These are phyloP conservation scores for Eulemur coronatus DNA, from an alignment of 2,797 vertebrate species.

Conservation along the genomic window DNA sequence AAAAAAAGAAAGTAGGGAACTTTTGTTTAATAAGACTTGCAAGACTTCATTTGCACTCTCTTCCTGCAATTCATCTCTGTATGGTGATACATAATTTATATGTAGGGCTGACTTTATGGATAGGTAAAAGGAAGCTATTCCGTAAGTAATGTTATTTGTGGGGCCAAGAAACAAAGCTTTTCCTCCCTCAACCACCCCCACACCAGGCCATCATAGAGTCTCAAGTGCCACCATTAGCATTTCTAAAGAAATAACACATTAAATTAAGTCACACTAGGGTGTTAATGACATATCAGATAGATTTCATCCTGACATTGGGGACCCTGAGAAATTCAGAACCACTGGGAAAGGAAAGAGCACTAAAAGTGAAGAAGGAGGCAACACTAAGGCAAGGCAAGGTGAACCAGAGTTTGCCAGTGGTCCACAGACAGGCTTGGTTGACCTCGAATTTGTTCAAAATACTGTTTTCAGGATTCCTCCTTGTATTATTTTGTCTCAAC, in stretches of 20 bases:
- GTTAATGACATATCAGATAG: slow-evolving; percentile 46
- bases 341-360: slow-evolving; percentile 11
- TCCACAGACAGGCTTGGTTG: not conserved
- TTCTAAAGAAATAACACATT: slow-evolving; percentile 64
- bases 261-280: slow-evolving; percentile 47
- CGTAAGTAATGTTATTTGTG: not conserved
- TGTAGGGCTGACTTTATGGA: not conserved
- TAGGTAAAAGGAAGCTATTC: slow-evolving; percentile 29
- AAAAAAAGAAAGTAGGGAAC: not conserved
- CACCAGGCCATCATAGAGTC: not conserved
- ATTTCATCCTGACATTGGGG: slow-evolving; percentile 40
- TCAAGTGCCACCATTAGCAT: slow-evolving; percentile 58
- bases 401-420: not conserved
- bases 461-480: not conserved
- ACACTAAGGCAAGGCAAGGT: not conserved
- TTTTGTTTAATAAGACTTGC: not conserved
- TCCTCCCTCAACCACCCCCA: not conserved
- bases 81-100: not conserved
- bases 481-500: not conserved
- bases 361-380: not conserved
- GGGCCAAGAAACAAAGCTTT: slow-evolving; percentile 4
- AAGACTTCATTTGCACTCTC: not conserved
- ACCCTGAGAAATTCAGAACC: not conserved
- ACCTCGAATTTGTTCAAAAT: not conserved
- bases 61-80: slow-evolving; percentile 15